These are phyloP conservation scores for Battus philenor DNA, from an alignment of 1,140 invertebrate species.

Conservation along the genomic window DNA sequence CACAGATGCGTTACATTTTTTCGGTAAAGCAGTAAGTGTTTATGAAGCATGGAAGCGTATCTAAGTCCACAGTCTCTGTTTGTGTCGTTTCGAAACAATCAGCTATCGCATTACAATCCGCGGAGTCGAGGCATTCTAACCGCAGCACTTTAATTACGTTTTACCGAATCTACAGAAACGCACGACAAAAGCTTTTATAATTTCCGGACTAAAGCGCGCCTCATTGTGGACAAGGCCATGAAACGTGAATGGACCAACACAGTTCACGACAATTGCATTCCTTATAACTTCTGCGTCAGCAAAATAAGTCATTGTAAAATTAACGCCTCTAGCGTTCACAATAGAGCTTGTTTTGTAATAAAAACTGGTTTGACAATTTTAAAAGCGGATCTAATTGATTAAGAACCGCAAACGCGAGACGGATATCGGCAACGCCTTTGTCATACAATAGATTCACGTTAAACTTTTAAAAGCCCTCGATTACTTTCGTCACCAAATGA, in stretches of 20 bases:
- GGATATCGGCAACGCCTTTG: constrained; percentile 66
- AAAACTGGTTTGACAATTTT: constrained; percentile 43
- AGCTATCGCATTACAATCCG: constrained; percentile 28
- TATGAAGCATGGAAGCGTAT: constrained; percentile 2
- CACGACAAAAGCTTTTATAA: constrained; percentile 49
- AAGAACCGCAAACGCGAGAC: constrained; percentile 37
- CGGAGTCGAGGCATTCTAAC: constrained; percentile 25
- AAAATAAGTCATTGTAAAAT: constrained; percentile 26
- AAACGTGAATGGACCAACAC: constrained; percentile 42
- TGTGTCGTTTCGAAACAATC: constrained; percentile 24
- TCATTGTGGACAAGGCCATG: constrained; percentile 48
- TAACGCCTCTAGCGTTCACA: constrained; percentile 33
- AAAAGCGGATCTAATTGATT: constrained; percentile 68
- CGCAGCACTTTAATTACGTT: constrained; percentile 48
- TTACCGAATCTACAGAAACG: constrained; percentile 35
- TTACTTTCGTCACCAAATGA: neutral
- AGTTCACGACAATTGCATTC: constrained; percentile 55
- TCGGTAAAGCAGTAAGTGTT: too few species aligned
- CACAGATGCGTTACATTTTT: too few species aligned
- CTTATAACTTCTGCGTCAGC: constrained; percentile 35
- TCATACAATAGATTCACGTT: constrained; percentile 23
- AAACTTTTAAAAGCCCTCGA: constrained; percentile 9
- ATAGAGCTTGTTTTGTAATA: constrained; percentile 43
- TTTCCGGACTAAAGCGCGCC: constrained; percentile 57
- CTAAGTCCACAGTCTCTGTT: constrained; percentile 11